Conservation (phyloP, 2,888 invertebrate genomes). For the Sphaerophoria taeniata region DNA sequence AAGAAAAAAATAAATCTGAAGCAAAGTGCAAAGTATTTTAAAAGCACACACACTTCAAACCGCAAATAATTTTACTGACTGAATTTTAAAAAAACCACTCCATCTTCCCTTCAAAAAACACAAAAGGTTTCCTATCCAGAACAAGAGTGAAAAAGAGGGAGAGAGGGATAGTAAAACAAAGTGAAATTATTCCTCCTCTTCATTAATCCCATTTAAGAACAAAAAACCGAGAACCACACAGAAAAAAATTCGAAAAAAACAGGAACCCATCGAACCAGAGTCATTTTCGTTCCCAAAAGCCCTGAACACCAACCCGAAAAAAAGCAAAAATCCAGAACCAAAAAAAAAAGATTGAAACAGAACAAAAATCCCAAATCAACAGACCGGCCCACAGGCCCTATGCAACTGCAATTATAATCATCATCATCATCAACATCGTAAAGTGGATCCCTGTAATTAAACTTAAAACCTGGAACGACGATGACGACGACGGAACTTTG, state of each 20-base stretch:
- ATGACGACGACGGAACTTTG: constrained; percentile 70
- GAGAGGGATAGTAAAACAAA: constrained; percentile 5
- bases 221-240: constrained; percentile 32
- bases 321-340: not conserved
- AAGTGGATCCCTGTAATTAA: constrained; percentile 74
- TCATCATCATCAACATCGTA: constrained; percentile 61
- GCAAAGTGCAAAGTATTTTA: constrained; percentile 62
- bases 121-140: no score
- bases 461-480: constrained; percentile 74
- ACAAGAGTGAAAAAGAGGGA: no score
- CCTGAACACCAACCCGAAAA: constrained; percentile 19
- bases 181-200: constrained; percentile 73
- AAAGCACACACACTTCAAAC: constrained; percentile 54
- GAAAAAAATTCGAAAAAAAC: constrained; percentile 16
- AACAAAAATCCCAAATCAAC: constrained; percentile 70
- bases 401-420: constrained; percentile 74
- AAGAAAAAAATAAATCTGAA: constrained; percentile 45
- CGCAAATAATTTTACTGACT: constrained; percentile 57
- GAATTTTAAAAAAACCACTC: constrained; percentile 55
- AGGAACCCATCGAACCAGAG: constrained; percentile 43
- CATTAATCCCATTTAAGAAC: constrained; percentile 72
- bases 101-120: constrained; percentile 23
- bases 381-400: constrained; percentile 70
- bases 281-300: constrained; percentile 54
- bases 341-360: constrained; percentile 34